phyloP scores from a whole-genome alignment of 1,140 invertebrate species.

The Choristoneura fumiferana region DNA sequence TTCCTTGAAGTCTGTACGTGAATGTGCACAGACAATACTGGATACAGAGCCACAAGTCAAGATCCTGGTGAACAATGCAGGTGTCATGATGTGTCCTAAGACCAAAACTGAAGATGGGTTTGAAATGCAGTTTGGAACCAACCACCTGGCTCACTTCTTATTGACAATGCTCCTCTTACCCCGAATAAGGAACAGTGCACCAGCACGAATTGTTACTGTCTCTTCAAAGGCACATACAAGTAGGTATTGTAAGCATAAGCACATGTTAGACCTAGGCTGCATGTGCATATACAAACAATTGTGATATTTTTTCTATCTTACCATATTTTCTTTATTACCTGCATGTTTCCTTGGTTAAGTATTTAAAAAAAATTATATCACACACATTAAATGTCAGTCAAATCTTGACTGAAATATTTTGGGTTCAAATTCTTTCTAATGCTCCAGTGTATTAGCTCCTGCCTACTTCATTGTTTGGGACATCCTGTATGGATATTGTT shows the following conservation, averaged over 20 bases:
- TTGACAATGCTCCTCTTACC: slow-evolving; percentile 88
- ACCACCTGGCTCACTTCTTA: slow-evolving; percentile 92
- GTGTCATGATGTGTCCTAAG: slow-evolving; percentile 85
- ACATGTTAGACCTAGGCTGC: no score
- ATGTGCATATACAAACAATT: neutral
- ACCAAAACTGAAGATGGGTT: slow-evolving; percentile 87
- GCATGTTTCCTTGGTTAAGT: no score
- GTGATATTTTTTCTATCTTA: no score
- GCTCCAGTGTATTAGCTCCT: no score
- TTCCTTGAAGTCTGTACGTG: slow-evolving; percentile 85
- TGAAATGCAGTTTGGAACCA: slow-evolving; percentile 90
- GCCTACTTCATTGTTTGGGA: no score
- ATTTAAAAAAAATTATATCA: no score
- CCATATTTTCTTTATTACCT: no score
- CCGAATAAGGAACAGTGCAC: slow-evolving; percentile 80
- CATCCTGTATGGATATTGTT: no score
- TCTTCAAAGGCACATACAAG: slow-evolving; percentile 76
- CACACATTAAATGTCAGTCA: no score
- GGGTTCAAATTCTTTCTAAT: no score
- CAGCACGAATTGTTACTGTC: slow-evolving; percentile 80
- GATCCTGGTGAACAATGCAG: slow-evolving; percentile 91
- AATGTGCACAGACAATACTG: slow-evolving; percentile 83
- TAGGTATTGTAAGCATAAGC: slow-evolving; percentile 49
- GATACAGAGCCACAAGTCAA: slow-evolving; percentile 82
- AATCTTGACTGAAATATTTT: no score